phyloP scores from a whole-genome alignment of 2,113 vertebrate species.

The Rhinopomastus cyanomelas region DNA sequence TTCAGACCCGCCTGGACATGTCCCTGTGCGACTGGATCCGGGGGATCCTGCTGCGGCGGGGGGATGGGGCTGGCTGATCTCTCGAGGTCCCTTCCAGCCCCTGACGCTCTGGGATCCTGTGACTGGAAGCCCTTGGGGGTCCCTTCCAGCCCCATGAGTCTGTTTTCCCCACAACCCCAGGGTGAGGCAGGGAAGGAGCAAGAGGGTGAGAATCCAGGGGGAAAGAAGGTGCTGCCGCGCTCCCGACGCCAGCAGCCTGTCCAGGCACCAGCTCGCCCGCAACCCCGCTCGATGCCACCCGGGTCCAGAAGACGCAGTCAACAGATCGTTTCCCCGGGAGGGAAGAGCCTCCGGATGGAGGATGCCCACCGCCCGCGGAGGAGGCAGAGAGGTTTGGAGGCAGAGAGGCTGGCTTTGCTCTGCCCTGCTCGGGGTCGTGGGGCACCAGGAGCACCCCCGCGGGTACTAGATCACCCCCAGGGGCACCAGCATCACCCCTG shows the following conservation, averaged over 20 bases:
- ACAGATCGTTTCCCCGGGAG: neutral
- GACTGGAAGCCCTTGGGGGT: too few relatives aligned
- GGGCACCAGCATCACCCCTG: neutral
- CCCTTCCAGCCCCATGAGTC: too few relatives aligned
- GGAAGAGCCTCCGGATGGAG: neutral
- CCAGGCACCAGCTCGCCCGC: neutral
- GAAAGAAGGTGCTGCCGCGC: neutral
- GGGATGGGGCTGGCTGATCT: too few relatives aligned
- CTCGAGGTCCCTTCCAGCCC: too few relatives aligned
- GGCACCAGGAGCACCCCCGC: too few relatives aligned
- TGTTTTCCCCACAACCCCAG: neutral
- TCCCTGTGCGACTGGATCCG: too few relatives aligned
- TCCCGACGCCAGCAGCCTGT: neutral
- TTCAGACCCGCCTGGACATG: fast-evolving
- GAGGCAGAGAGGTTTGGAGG: too few relatives aligned
- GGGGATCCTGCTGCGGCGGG: too few relatives aligned
- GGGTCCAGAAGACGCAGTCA: neutral
- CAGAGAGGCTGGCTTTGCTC: too few relatives aligned
- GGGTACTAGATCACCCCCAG: too few relatives aligned
- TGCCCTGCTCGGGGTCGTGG: too few relatives aligned
- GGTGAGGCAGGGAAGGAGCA: neutral
- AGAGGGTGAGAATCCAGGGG: neutral
- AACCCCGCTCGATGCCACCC: neutral
- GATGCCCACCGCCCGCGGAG: neutral
- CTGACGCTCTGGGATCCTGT: too few relatives aligned